These are phyloP conservation scores for Geodia barretti DNA, from an alignment of 37 sponge, comb jelly and placozoan genomes.

Conservation along the genomic window DNA sequence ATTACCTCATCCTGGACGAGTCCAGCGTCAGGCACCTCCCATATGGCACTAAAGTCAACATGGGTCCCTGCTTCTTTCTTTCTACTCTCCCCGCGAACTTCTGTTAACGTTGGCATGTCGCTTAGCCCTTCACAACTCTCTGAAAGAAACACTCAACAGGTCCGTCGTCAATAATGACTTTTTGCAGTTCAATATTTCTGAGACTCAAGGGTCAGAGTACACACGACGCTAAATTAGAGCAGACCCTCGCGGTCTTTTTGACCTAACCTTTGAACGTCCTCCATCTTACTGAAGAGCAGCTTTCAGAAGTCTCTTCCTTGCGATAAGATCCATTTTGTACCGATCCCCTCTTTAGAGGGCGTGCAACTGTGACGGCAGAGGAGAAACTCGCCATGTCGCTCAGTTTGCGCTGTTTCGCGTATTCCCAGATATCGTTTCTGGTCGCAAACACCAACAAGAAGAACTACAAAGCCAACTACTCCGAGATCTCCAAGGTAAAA, in stretches of 20 bases:
- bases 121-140: too few relatives aligned
- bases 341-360: background rate
- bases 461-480: constrained; percentile 76
- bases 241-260: background rate
- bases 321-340: background rate
- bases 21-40: constrained; percentile 21
- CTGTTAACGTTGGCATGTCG: background rate
- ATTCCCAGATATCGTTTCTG: constrained; percentile 83
- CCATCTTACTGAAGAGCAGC: background rate
- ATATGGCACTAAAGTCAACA: constrained; percentile 17
- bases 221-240: background rate
- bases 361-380: background rate
- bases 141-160: too few relatives aligned
- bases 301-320: background rate
- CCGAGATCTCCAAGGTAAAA: constrained; percentile 76
- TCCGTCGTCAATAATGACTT: too few relatives aligned
- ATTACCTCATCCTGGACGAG: constrained; percentile 20
- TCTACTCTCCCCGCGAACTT: background rate
- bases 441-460: constrained; percentile 86
- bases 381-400: constrained; percentile 59
- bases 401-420: constrained; percentile 80
- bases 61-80: background rate
- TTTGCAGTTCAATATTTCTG: background rate
- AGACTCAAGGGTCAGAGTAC: background rate
- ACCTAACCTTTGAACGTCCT: background rate